These are phyloP conservation scores for Spialia ferax DNA, from an alignment of 2,888 invertebrate species.

Conservation along the genomic window DNA sequence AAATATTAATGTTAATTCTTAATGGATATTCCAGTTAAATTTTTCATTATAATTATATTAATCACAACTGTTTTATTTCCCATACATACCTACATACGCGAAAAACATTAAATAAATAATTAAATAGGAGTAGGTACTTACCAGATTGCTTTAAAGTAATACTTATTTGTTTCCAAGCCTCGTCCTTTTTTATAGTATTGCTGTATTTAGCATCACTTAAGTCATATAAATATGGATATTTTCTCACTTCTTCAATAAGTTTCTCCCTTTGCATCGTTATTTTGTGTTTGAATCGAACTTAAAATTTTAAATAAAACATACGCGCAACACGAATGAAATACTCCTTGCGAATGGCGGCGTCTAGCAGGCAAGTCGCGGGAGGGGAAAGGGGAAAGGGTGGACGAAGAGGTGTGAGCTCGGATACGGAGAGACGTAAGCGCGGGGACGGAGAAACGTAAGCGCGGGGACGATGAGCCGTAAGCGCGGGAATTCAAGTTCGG, in stretches of 20 bases:
- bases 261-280: slow-evolving; percentile 44
- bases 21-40: neutral
- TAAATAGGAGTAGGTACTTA: slow-evolving; percentile 20
- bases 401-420: slow-evolving; percentile 8
- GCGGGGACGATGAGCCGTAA: slow-evolving; percentile 22
- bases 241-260: slow-evolving; percentile 49
- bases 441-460: slow-evolving; percentile 40
- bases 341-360: slow-evolving; percentile 2
- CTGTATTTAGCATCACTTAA: slow-evolving; percentile 43
- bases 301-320: slow-evolving; percentile 4
- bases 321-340: slow-evolving; percentile 2
- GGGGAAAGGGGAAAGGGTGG: slow-evolving; percentile 14
- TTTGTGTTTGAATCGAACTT: slow-evolving; percentile 2
- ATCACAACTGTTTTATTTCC: slow-evolving; percentile 4
- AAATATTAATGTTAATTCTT: slow-evolving; percentile 9
- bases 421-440: slow-evolving; percentile 41
- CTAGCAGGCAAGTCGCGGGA: slow-evolving; percentile 15
- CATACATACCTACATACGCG: slow-evolving; percentile 8
- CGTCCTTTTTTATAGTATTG: slow-evolving; percentile 45
- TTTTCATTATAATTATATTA: slow-evolving; percentile 4
- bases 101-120: slow-evolving; percentile 4
- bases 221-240: slow-evolving; percentile 49
- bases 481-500: slow-evolving; percentile 26
- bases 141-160: slow-evolving; percentile 41
- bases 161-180: slow-evolving; percentile 46